Evolutionary conservation across 2,113 vertebrate genomes (phyloP).

Genomic region (Semicossyphus pulcher): DNA sequence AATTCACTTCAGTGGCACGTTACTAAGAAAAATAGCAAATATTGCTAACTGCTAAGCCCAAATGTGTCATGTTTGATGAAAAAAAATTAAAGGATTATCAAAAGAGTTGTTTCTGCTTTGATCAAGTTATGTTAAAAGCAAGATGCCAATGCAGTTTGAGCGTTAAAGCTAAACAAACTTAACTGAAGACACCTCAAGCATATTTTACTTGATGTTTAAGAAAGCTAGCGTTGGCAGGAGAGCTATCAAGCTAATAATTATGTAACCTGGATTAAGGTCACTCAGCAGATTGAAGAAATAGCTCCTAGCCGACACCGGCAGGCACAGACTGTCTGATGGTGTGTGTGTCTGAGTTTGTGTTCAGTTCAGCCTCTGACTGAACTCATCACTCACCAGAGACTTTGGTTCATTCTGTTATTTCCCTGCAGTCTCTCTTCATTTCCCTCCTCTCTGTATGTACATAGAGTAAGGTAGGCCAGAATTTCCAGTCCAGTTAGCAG

Average conservation of each 20-base stretch:
- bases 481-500: background rate
- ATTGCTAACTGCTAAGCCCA: no score
- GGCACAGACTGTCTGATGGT: background rate
- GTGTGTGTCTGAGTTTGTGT: background rate
- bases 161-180: background rate
- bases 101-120: no score
- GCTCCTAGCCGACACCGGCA: background rate
- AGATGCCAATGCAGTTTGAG: background rate
- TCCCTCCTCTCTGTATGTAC: background rate
- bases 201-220: background rate
- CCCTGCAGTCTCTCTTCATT: background rate
- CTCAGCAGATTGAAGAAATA: background rate
- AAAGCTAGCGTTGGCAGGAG: background rate
- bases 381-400: background rate
- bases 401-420: background rate
- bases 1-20: no score
- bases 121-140: no score
- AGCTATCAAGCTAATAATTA: background rate
- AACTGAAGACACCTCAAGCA: background rate
- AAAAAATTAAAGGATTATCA: no score
- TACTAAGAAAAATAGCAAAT: no score
- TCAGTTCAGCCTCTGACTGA: background rate
- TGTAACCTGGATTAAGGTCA: background rate
- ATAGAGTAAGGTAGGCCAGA: background rate
- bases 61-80: no score